These are phyloP conservation scores for Sebastes reedi DNA, from an alignment of 2,797 vertebrate genomes.

Conservation along the genomic window DNA sequence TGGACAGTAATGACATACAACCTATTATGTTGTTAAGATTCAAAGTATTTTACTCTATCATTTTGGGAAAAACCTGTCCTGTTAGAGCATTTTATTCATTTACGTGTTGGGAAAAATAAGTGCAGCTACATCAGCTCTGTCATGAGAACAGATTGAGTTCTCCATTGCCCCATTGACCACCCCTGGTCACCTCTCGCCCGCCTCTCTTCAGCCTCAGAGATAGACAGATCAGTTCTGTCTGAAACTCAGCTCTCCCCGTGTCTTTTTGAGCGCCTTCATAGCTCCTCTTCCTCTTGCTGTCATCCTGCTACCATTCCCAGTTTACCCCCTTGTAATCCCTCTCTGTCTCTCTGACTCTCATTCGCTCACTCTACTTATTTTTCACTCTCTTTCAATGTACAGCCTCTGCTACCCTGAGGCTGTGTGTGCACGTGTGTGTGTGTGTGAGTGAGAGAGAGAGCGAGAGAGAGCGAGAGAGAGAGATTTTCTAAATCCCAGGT, in stretches of 20 bases:
- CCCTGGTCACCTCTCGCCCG: conserved; percentile 20
- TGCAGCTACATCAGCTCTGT: neutral
- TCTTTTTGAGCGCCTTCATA: conserved; percentile 59
- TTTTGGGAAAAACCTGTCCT: neutral
- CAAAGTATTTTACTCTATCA: neutral
- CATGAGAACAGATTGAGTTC: conserved; percentile 10
- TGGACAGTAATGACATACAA: neutral
- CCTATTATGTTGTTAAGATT: neutral
- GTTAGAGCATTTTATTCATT: neutral
- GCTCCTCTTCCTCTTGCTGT: conserved; percentile 53
- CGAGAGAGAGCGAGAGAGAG: conserved; percentile 30
- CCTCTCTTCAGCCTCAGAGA: conserved; percentile 40
- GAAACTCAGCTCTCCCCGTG: conserved; percentile 48
- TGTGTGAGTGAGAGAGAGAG: neutral
- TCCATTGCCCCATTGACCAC: conserved; percentile 14
- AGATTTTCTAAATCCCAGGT: conserved; percentile 81
- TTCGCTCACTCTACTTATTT: conserved; percentile 59
- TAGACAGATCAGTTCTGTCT: conserved; percentile 69
- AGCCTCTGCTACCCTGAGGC: conserved; percentile 33
- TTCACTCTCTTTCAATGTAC: conserved; percentile 37
- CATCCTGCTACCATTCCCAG: conserved; percentile 46
- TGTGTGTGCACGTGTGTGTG: conserved; percentile 16
- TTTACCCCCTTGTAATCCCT: conserved; percentile 58
- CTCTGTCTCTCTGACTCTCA: conserved; percentile 53
- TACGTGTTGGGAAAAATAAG: neutral